phyloP scores from a whole-genome alignment of 2,113 vertebrate species.

The Thamnaconus septentrionalis region DNA sequence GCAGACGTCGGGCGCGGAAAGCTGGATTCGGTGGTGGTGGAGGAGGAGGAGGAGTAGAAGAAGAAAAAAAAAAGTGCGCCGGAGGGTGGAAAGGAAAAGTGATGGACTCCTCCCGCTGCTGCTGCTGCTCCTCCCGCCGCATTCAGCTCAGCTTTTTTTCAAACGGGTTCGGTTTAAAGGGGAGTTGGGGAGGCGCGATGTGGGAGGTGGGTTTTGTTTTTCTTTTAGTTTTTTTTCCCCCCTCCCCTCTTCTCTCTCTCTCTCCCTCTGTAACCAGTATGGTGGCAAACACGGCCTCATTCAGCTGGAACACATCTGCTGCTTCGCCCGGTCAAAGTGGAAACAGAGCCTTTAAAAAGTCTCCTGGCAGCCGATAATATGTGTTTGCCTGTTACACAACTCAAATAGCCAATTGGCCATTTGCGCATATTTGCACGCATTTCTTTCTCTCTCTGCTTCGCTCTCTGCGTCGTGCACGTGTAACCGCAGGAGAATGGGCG shows the following conservation, averaged over 20 bases:
- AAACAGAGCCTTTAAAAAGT: constrained; percentile 16
- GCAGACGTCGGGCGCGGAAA: constrained; percentile 15
- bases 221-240: neutral
- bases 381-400: constrained; percentile 16
- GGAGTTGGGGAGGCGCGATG: constrained; percentile 28
- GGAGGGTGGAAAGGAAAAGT: constrained; percentile 11
- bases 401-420: no score
- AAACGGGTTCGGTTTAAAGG: constrained; percentile 26
- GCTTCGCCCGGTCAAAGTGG: constrained; percentile 25
- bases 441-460: no score
- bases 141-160: constrained; percentile 19
- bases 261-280: constrained; percentile 16
- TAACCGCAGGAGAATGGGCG: no score
- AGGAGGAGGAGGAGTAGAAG: neutral
- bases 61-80: neutral
- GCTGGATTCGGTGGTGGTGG: constrained; percentile 6
- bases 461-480: no score
- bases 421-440: no score
- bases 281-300: constrained; percentile 17
- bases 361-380: no score
- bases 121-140: neutral
- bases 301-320: constrained; percentile 63
- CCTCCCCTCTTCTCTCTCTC: neutral
- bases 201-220: constrained; percentile 23
- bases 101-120: constrained; percentile 17